A percentile compares a stretch with the other conserved stretches of the same genome.
Evolutionary conservation across 2,888 invertebrate species (phyloP).

Genomic region (Crepidodera aurea): DNA sequence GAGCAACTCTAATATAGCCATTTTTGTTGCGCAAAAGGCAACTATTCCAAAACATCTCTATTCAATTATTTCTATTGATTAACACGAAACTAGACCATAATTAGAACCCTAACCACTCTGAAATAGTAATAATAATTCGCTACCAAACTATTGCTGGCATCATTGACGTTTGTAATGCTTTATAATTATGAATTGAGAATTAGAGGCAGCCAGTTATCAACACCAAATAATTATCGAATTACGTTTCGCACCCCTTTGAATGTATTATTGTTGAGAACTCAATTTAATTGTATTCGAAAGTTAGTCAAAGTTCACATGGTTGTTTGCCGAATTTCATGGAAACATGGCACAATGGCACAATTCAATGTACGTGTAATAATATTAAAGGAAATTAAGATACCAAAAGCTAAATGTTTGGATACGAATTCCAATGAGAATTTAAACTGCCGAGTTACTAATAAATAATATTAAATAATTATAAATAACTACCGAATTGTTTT

Average conservation of each 20-base stretch:
- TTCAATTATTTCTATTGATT: too few species aligned
- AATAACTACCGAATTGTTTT: too few species aligned
- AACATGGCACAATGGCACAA: neutral
- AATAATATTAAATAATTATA: too few species aligned
- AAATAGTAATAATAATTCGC: too few species aligned
- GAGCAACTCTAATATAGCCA: too few species aligned
- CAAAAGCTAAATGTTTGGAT: too few species aligned
- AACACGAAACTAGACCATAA: too few species aligned
- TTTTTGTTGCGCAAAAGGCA: too few species aligned
- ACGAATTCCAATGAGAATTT: too few species aligned
- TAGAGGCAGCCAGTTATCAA: neutral
- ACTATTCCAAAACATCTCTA: too few species aligned
- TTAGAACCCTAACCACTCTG: too few species aligned
- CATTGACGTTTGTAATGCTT: neutral
- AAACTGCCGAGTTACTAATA: too few species aligned
- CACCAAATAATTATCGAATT: neutral
- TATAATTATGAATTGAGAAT: neutral
- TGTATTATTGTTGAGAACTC: constrained; percentile 3
- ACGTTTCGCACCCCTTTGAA: neutral
- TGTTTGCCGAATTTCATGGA: neutral
- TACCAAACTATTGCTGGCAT: neutral
- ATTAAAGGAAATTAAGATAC: neutral
- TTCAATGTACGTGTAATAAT: neutral
- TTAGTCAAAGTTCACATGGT: neutral
- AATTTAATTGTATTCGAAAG: constrained; percentile 4